Evolutionary conservation across 2,888 invertebrate species (phyloP), one percentile per base, ranked within the genome.

Genomic region (Tricholauxania praeusta): DNA sequence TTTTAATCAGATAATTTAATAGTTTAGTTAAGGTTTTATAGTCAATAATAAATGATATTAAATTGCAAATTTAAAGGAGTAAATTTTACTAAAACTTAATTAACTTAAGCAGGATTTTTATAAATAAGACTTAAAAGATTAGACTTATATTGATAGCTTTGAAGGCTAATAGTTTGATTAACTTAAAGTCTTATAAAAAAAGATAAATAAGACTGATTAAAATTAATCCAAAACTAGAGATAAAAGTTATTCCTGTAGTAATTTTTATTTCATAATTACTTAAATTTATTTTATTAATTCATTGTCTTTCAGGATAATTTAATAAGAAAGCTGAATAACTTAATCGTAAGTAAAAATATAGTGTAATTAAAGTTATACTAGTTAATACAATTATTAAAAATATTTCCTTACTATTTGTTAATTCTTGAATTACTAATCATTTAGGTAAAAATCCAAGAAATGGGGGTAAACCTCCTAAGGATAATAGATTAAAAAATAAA

Each of bases 141-240:
- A 55, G 75, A 74, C 79, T 81, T 78, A 80, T 90, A 89, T 89
- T 88, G 83, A 88, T 86, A 90, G 89, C 89, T 91, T 90, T 91
- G 90, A 91, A 90, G 89, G 90, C 86, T 90, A 89, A 88, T 88
- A 90, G 90, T 90, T 90, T 90, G 73, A 77, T 89, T 90, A 89
- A 90, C 89, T 89, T 90, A 90, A 90, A 90, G 88, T 87, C 89
- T 89, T 89, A 76, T 28, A 15, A 14, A 71, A 67, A 67, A 71
- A 22, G 73, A 78, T 73, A 80, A 75, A 81, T 74, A 76, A 81
- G 66, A 70, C 76, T 80, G 76, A 81, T 78, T 75, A 82, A 32
- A 60, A 84, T 78, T 82, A 86, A 75, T 2, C 84, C 82, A 76
- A 80, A 80, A 53, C 81, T 75, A 7, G 81, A 81, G 71, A 86